phyloP scores from a whole-genome alignment of 2,888 invertebrate species.

The Electrophaes corylata region DNA sequence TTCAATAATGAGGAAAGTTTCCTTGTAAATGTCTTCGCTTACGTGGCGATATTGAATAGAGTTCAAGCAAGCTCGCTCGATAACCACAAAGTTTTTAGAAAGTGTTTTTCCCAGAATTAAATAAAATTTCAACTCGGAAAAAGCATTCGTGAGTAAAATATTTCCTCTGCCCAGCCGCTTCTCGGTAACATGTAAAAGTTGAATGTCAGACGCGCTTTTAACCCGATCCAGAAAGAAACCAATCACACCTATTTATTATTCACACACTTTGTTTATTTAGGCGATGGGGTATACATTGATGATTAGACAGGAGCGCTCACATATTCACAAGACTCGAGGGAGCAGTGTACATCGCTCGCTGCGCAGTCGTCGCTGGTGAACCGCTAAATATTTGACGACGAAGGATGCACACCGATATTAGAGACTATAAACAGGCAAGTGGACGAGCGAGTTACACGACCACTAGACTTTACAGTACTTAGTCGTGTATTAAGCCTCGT shows the following conservation, averaged over 20 bases:
- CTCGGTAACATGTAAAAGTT: background rate
- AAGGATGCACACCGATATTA: slow-evolving; percentile 50
- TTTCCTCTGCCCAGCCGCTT: background rate
- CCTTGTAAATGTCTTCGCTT: slow-evolving; percentile 26
- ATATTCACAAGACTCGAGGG: slow-evolving; percentile 48
- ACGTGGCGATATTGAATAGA: slow-evolving; percentile 22
- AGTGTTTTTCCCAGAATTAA: background rate
- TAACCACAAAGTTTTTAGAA: background rate
- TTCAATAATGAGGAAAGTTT: slow-evolving; percentile 52
- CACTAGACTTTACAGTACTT: background rate
- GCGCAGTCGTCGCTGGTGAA: slow-evolving; percentile 38
- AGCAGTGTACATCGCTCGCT: slow-evolving; percentile 46
- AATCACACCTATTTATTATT: slow-evolving; percentile 14
- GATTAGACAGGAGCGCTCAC: slow-evolving; percentile 44
- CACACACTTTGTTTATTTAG: slow-evolving; percentile 23
- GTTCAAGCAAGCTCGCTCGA: slow-evolving; percentile 4
- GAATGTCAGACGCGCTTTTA: background rate
- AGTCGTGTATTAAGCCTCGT: background rate
- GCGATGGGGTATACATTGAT: slow-evolving; percentile 45
- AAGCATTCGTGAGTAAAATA: background rate
- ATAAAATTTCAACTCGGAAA: background rate
- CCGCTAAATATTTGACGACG: slow-evolving; percentile 50
- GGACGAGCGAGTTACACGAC: slow-evolving; percentile 1
- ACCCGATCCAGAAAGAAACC: slow-evolving; percentile 16
- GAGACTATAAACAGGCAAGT: slow-evolving; percentile 11